A percentile compares a stretch with the other conserved stretches of the same genome.
These are phyloP conservation scores for Narcine bancroftii DNA, from an alignment of 2,113 vertebrate species.

Conservation along the genomic window DNA sequence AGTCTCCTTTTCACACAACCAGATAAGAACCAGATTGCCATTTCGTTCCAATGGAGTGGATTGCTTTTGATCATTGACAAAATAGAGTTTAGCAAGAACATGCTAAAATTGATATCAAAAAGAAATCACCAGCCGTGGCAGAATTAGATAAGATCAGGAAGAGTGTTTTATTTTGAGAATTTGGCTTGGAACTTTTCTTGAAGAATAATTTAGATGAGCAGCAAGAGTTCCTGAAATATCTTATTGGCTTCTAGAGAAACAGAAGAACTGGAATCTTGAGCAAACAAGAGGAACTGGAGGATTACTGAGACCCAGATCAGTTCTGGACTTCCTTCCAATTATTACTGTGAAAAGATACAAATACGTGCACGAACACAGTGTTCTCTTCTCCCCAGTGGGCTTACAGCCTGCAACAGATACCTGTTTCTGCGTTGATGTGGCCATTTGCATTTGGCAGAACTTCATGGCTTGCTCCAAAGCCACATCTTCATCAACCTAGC, in stretches of 20 bases:
- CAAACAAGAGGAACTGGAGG: too few relatives aligned
- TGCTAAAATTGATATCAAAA: neutral
- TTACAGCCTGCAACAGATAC: slow-evolving; percentile 52
- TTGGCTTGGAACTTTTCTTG: neutral
- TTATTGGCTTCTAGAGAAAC: neutral
- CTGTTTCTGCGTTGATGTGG: slow-evolving; percentile 86
- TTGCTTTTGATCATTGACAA: neutral
- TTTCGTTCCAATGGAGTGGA: neutral
- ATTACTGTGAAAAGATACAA: neutral
- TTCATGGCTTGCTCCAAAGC: slow-evolving; percentile 94
- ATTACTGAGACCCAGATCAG: too few relatives aligned
- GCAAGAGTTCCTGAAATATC: neutral
- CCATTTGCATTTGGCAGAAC: slow-evolving; percentile 95
- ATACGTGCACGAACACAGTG: too few relatives aligned
- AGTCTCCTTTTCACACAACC: neutral
- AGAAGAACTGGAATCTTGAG: too few relatives aligned
- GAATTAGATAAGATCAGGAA: neutral
- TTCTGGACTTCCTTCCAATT: neutral
- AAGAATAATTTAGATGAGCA: neutral
- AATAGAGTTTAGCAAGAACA: neutral
- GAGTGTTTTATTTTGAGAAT: too few relatives aligned
- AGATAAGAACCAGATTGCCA: neutral
- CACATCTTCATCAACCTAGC: slow-evolving; percentile 87
- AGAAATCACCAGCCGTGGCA: neutral
- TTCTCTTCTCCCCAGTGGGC: neutral